Evolutionary conservation across 2,888 invertebrate species (phyloP).

Genomic region (Drosophila rubida): DNA sequence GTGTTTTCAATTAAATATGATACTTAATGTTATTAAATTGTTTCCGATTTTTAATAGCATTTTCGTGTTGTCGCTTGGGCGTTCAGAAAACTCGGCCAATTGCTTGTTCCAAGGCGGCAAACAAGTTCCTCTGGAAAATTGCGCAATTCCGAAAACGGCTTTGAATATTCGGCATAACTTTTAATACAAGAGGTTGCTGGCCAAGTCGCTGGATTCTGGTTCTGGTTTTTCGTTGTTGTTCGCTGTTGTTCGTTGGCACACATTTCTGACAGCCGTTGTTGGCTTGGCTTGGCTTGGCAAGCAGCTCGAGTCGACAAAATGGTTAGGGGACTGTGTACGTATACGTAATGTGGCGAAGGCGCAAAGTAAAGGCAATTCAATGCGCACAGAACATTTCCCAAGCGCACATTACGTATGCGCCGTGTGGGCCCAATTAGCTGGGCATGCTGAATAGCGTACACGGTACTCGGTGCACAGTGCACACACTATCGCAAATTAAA

Average conservation of each 20-base stretch:
- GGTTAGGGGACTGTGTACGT: conserved; percentile 31
- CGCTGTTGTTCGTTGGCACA: conserved; percentile 64
- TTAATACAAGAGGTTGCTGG: conserved; percentile 10
- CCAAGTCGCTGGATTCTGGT: conserved; percentile 13
- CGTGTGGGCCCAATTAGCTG: conserved; percentile 74
- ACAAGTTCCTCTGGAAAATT: conserved; percentile 42
- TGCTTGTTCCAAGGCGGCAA: conserved; percentile 21
- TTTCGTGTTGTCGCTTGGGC: not conserved
- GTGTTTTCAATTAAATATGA: not conserved
- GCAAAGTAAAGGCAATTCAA: conserved; percentile 26
- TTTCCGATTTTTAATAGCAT: conserved; percentile 13
- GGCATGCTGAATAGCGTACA: conserved; percentile 11
- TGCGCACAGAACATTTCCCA: conserved; percentile 66
- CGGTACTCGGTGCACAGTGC: not conserved
- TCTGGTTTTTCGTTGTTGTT: conserved; percentile 20
- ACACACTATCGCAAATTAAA: conserved; percentile 12
- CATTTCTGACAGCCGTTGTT: conserved; percentile 44
- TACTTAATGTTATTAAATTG: not conserved
- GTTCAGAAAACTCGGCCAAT: conserved; percentile 32
- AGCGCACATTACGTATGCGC: conserved; percentile 75
- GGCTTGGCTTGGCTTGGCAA: not conserved
- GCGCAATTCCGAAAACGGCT: conserved; percentile 16
- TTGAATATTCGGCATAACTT: conserved; percentile 19
- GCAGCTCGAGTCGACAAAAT: not conserved
- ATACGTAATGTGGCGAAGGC: conserved; percentile 64